Evolutionary conservation across 2,113 vertebrate species (phyloP).

Genomic region (Alligator mississippiensis): DNA sequence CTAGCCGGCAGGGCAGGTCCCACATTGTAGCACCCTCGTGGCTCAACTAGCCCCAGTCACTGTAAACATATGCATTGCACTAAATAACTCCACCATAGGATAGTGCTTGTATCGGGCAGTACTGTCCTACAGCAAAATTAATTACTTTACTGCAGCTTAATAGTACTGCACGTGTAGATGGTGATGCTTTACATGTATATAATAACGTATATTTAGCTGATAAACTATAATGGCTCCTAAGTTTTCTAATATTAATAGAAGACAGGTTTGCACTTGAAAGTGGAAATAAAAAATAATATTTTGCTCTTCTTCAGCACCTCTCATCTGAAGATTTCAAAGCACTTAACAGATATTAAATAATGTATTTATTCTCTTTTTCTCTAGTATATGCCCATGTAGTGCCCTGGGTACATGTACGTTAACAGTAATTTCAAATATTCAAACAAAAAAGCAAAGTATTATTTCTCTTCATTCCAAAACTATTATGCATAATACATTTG

Average conservation of each 20-base stretch:
- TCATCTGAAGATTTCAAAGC: constrained; percentile 66
- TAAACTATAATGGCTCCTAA: constrained; percentile 73
- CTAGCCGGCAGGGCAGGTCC: too few species aligned
- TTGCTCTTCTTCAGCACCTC: constrained; percentile 12
- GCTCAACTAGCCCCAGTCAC: too few species aligned
- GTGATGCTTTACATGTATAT: too few species aligned
- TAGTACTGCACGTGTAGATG: too few species aligned
- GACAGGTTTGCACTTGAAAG: constrained; percentile 46
- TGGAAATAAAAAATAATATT: constrained; percentile 41
- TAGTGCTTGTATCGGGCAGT: too few species aligned
- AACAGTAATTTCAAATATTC: constrained; percentile 59
- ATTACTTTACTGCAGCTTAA: too few species aligned
- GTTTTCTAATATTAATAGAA: constrained; percentile 68
- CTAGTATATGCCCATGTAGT: constrained; percentile 62
- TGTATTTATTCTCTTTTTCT: constrained; percentile 70
- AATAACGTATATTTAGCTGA: constrained; percentile 71
- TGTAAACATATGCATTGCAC: too few species aligned
- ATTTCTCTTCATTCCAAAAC: constrained; percentile 43
- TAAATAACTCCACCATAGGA: too few species aligned
- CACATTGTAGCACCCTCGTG: too few species aligned
- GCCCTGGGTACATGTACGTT: constrained; percentile 50
- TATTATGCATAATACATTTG: constrained; percentile 50
- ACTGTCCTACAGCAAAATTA: too few species aligned
- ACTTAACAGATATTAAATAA: constrained; percentile 69
- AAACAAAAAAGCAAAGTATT: constrained; percentile 58